A percentile compares a stretch with the other conserved stretches of the same genome.
phyloP scores from a whole-genome alignment of 2,888 invertebrate species.

The Meiosimyza platycephala region DNA sequence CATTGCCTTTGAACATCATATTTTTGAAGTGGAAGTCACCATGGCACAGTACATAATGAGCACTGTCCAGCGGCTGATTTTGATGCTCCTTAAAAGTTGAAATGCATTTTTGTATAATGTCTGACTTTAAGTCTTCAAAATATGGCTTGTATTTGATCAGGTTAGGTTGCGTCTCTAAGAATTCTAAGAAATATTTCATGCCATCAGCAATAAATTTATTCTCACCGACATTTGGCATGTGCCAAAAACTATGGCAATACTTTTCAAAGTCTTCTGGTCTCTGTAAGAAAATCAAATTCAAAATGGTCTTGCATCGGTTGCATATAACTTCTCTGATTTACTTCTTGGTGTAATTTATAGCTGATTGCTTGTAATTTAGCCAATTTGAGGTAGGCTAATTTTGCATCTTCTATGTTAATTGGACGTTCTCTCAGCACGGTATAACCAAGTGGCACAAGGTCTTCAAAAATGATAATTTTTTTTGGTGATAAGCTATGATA shows the following conservation, averaged over 20 bases:
- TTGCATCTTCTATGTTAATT: slow-evolving; percentile 36
- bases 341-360: slow-evolving; percentile 44
- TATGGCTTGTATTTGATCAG: slow-evolving; percentile 35
- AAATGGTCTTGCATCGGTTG: no score
- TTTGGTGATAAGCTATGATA: slow-evolving; percentile 40
- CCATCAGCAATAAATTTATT: slow-evolving; percentile 19
- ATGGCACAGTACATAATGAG: slow-evolving; percentile 53
- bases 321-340: slow-evolving; percentile 5
- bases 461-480: slow-evolving; percentile 46
- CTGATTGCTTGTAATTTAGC: slow-evolving; percentile 49
- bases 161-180: slow-evolving; percentile 14
- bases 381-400: slow-evolving; percentile 40
- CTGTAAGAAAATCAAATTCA: slow-evolving; percentile 3
- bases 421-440: slow-evolving; percentile 19
- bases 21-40: slow-evolving; percentile 56
- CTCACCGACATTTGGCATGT: background rate
- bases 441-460: slow-evolving; percentile 42
- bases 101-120: slow-evolving; percentile 4
- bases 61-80: slow-evolving; percentile 40
- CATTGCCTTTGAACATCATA: slow-evolving; percentile 52
- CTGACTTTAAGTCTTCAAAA: slow-evolving; percentile 29
- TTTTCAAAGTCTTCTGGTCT: slow-evolving; percentile 37
- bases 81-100: slow-evolving; percentile 30
- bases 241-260: slow-evolving; percentile 22
- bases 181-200: slow-evolving; percentile 27